Percentiles rank a stretch among this genome's conserved stretches.
phyloP scores from a whole-genome alignment of 2,113 vertebrate genomes.

The Limnothrissa miodon region DNA sequence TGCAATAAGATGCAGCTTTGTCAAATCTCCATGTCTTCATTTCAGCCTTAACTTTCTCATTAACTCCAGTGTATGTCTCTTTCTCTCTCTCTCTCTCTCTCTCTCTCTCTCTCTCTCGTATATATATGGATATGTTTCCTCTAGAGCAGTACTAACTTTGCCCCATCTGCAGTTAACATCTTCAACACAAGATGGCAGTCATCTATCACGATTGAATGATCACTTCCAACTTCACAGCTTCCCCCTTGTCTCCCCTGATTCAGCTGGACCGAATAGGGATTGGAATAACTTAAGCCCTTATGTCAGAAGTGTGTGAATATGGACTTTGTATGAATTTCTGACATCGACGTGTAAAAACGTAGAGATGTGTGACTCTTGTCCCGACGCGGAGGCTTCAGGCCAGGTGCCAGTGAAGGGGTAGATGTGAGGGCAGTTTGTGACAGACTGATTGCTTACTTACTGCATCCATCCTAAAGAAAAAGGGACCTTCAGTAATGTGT shows the following conservation, averaged over 20 bases:
- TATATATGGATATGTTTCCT: too few species aligned
- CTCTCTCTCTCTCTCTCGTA: too few species aligned
- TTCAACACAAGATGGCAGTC: background rate
- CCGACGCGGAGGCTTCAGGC: background rate
- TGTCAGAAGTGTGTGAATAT: background rate
- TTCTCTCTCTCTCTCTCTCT: background rate
- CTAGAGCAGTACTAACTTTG: too few species aligned
- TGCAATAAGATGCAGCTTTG: background rate
- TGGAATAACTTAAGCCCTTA: background rate
- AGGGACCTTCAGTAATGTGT: background rate
- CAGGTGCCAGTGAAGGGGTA: constrained; percentile 6
- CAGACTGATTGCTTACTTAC: background rate
- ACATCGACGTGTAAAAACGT: background rate
- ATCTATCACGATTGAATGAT: background rate
- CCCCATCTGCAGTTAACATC: too few species aligned
- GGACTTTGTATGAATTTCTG: background rate
- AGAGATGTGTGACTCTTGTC: background rate
- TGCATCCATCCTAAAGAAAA: background rate
- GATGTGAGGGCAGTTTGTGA: background rate
- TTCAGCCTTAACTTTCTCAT: background rate
- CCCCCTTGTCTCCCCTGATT: background rate
- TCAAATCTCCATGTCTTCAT: background rate
- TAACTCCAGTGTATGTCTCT: background rate
- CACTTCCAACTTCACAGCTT: background rate
- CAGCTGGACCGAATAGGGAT: background rate